phyloP scores from a whole-genome alignment of 2,888 invertebrate genomes.

The Tanaodytes sp. region DNA sequence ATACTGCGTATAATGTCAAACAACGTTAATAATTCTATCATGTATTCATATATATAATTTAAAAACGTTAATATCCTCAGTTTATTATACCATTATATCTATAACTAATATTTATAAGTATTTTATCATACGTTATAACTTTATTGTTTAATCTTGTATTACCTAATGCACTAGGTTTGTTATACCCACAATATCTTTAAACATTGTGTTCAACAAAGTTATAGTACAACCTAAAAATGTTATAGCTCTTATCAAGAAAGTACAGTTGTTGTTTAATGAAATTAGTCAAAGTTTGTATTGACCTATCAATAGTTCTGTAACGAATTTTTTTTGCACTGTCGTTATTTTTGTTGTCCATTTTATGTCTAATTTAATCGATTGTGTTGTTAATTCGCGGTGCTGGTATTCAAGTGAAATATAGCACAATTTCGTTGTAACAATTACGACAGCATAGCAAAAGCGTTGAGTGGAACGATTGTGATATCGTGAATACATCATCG shows the following conservation, averaged over 20 bases:
- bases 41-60: constrained; percentile 17
- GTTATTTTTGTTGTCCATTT: too few relatives aligned
- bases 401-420: constrained; percentile 15
- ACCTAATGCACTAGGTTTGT: constrained; percentile 34
- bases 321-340: too few relatives aligned
- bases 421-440: constrained; percentile 28
- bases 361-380: too few relatives aligned
- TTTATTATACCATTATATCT: constrained; percentile 15
- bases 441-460: background rate
- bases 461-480: background rate
- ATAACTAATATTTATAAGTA: constrained; percentile 33
- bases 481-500: constrained; percentile 6
- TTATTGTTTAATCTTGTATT: constrained; percentile 26
- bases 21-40: constrained; percentile 33
- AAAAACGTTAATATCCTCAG: constrained; percentile 35
- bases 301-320: background rate
- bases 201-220: constrained; percentile 26
- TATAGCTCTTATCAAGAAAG: constrained; percentile 31
- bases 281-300: background rate
- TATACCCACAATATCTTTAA: too few relatives aligned
- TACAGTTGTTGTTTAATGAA: constrained; percentile 21
- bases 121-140: constrained; percentile 26
- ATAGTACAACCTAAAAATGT: constrained; percentile 37
- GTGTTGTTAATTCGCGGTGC: too few relatives aligned
- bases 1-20: constrained; percentile 23